A percentile compares a stretch with the other conserved stretches of the same genome.
Conservation (phyloP, 2,113 vertebrate species). For the Notothenia coriiceps region DNA sequence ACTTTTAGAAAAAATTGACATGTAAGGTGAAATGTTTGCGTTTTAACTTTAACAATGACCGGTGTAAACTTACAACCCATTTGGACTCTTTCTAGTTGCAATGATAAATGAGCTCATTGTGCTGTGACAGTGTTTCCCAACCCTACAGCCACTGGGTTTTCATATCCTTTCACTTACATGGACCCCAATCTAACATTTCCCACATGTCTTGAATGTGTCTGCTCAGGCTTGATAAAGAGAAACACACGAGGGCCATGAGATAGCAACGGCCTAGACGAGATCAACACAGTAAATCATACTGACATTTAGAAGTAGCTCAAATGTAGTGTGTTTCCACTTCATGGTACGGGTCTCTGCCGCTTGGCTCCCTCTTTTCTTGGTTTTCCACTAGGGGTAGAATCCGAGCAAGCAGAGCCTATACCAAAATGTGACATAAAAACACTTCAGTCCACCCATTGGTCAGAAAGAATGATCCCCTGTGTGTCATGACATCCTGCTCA, state of each 20-base stretch:
- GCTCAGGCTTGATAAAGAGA: slow-evolving; percentile 19
- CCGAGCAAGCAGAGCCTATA: neutral
- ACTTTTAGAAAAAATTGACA: too few species aligned
- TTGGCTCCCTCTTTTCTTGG: too few species aligned
- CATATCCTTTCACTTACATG: neutral
- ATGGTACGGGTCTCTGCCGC: too few species aligned
- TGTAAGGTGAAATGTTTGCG: too few species aligned
- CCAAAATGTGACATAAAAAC: neutral
- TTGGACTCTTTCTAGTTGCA: neutral
- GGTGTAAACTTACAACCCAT: neutral
- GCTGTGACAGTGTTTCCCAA: neutral
- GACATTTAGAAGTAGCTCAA: slow-evolving; percentile 1
- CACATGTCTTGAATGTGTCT: neutral
- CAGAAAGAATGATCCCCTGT: neutral
- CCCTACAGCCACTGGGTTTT: neutral
- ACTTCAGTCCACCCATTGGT: neutral
- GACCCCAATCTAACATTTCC: neutral
- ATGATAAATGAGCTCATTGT: neutral
- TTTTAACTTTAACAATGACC: neutral
- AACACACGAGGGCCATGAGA: neutral
- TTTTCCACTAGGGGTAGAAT: too few species aligned
- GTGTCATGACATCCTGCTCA: neutral
- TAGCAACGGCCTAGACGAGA: neutral
- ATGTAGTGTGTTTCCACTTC: neutral
- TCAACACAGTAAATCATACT: slow-evolving; percentile 14